Base-by-base conservation (phyloP, 2,888 invertebrate genomes). In the Drosophila emarginata region DNA sequence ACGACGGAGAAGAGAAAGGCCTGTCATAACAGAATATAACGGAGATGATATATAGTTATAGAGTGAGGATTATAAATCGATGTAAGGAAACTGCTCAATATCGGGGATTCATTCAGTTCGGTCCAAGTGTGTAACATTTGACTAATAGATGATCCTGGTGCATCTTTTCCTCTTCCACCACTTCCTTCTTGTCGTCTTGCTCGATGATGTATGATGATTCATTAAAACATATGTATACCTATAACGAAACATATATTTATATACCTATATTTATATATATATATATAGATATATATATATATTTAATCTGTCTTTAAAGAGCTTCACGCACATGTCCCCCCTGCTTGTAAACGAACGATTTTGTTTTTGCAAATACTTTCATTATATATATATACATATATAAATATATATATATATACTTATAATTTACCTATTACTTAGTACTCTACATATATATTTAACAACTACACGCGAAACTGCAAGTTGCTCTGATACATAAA, bases 401-500 rank as follows among this genome's bases (percentile, higher is more conserved):
- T 45, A 32, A 7, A 66, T 15, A 53, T 40, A 65, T 66, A 61
- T 64, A 66, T 37, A 60, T 18, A 60, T 23, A 72, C 61, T 74
- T 68, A 67, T 56, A 74, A 75, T 36, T 61, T 50, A 57, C 37
- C 60, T 67, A 67, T 51, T 64, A 64, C 23, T 58, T 85, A 80
- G 75, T 72, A 70, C 75, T 79, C 57, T 79, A 75, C 74, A 79
- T 81, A 82, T 74, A 80, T 81, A 82, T 75, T 74, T 67, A 85
- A 73, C 51, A 72, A 3, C 26, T 52, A 63, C 28, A 65, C 60
- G 59, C 50, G 51, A 45, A 45, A 45, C 45, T 45, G 45, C 36
- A 51, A 23, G 28, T 57, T 61, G 57, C 61, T 61, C 50, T 51
- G 39, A 9, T 61, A 15, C 53, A 57, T 39, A 57, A 14, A 45